phyloP scores from a whole-genome alignment of 2,888 invertebrate genomes.

The Polydrusus cervinus region DNA sequence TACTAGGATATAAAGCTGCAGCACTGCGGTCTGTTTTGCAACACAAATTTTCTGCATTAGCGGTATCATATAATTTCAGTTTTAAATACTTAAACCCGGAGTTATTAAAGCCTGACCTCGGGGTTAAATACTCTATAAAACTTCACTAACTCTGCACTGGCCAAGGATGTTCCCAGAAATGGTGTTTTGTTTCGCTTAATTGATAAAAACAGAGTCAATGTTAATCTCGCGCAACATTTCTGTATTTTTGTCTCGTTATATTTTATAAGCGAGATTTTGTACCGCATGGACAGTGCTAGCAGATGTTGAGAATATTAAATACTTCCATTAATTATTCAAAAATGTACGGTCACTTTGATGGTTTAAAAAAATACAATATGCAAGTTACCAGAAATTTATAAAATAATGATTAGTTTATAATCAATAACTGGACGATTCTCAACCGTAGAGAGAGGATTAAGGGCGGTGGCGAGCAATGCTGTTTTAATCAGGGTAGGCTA shows the following conservation, averaged over 20 bases:
- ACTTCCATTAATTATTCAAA: constrained; percentile 14
- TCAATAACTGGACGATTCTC: too few relatives aligned
- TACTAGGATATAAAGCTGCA: too few relatives aligned
- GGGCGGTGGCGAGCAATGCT: too few relatives aligned
- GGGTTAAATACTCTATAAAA: constrained; percentile 32
- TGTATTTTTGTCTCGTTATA: constrained; percentile 35
- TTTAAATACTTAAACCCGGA: constrained; percentile 20
- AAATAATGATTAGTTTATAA: too few relatives aligned
- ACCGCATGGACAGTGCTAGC: constrained; percentile 1
- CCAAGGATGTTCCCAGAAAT: constrained; percentile 38
- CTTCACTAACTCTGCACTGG: constrained; percentile 29
- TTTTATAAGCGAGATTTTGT: constrained; percentile 35
- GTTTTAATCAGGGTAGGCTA: too few relatives aligned
- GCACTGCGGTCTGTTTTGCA: too few relatives aligned
- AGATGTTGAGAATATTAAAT: constrained; percentile 25
- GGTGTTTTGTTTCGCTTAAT: constrained; percentile 36
- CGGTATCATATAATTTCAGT: not conserved
- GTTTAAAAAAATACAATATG: too few relatives aligned
- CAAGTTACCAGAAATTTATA: too few relatives aligned
- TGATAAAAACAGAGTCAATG: constrained; percentile 28
- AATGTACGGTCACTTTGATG: not conserved
- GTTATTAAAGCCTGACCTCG: constrained; percentile 25
- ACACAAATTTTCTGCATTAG: not conserved
- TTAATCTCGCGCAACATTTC: constrained; percentile 24
- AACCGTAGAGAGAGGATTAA: too few relatives aligned